Conservation (phyloP, 2,888 invertebrate species). For the Harpalus rubripes region DNA sequence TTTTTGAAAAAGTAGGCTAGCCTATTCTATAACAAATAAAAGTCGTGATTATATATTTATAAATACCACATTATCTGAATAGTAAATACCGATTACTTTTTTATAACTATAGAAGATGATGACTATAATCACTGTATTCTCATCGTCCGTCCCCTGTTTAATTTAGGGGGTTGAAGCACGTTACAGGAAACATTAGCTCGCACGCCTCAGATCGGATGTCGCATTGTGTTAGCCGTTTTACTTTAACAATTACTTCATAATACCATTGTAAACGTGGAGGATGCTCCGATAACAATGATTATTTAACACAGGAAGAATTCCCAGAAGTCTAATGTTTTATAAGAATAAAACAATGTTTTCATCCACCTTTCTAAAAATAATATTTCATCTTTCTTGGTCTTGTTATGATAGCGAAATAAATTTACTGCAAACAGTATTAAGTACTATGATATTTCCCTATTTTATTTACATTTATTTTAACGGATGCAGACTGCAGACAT, state of each 20-base stretch:
- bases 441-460: too few species aligned
- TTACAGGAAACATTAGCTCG: constrained; percentile 63
- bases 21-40: too few species aligned
- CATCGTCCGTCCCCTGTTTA: not conserved
- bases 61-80: not conserved
- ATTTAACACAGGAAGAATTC: constrained; percentile 13
- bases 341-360: not conserved
- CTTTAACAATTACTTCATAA: constrained; percentile 62
- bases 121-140: not conserved
- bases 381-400: not conserved
- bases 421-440: too few species aligned
- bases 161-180: constrained; percentile 15
- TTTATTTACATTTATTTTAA: not conserved
- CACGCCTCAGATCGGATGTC: constrained; percentile 53
- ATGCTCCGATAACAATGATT: constrained; percentile 4
- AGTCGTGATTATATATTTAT: not conserved
- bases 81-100: constrained; percentile 6
- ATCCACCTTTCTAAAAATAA: not conserved
- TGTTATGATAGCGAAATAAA: too few species aligned
- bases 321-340: constrained; percentile 1
- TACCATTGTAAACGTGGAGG: constrained; percentile 45
- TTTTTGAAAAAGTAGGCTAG: too few species aligned
- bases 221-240: constrained; percentile 56
- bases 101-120: not conserved
- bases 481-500: not conserved